These are phyloP conservation scores for Athene noctua DNA, from an alignment of 2,113 vertebrate genomes.

Conservation along the genomic window DNA sequence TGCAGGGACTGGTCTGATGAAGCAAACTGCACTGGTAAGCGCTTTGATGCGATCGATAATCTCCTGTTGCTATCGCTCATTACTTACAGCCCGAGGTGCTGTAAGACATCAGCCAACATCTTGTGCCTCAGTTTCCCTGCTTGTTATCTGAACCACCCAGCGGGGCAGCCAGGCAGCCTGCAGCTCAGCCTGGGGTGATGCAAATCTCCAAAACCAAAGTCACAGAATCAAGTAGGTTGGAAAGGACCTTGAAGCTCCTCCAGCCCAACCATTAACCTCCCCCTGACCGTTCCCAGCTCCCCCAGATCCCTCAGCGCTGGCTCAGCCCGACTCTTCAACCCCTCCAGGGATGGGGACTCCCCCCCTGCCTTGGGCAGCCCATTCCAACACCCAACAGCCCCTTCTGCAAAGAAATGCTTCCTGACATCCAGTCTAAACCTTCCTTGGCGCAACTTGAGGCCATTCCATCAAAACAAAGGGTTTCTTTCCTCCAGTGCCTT, in stretches of 20 bases:
- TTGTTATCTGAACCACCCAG: background rate
- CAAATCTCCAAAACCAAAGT: background rate
- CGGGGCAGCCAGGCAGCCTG: background rate
- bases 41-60: background rate
- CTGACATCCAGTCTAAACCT: no score
- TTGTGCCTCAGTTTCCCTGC: background rate
- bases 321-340: no score
- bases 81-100: background rate
- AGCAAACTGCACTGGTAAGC: slow-evolving; percentile 91
- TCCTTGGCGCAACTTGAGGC: no score
- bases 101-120: rapidly evolving
- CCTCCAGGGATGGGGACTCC: no score
- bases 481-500: background rate
- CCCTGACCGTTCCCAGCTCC: no score
- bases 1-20: slow-evolving; percentile 98
- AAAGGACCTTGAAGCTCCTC: no score
- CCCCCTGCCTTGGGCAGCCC: no score
- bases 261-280: no score
- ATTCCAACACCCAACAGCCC: no score
- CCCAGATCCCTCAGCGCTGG: no score
- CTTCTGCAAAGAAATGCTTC: no score
- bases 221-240: no score
- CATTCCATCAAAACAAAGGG: background rate
- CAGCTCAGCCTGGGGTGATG: background rate
- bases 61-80: background rate